These are phyloP conservation scores for Sussaba pulchella DNA, from an alignment of 2,888 invertebrate species.

Conservation along the genomic window DNA sequence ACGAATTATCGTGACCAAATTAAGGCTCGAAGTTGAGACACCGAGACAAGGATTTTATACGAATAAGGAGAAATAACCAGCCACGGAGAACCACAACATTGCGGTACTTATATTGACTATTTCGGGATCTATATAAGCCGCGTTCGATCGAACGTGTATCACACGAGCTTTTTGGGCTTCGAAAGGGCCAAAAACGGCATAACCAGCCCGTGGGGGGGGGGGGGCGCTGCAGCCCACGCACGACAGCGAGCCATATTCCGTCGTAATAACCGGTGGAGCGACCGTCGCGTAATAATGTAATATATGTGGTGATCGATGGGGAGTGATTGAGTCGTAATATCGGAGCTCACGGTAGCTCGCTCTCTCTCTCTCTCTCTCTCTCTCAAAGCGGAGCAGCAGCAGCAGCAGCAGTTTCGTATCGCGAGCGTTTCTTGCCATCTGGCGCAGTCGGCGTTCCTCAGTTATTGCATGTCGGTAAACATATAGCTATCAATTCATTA, in stretches of 20 bases:
- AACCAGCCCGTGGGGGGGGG: neutral
- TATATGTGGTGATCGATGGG: slow-evolving; percentile 80
- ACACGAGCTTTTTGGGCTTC: slow-evolving; percentile 10
- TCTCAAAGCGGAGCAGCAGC: slow-evolving; percentile 48
- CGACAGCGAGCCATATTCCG: slow-evolving; percentile 49
- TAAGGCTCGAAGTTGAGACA: slow-evolving; percentile 18
- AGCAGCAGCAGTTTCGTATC: slow-evolving; percentile 59
- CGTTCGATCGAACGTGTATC: slow-evolving; percentile 15
- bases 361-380: slow-evolving; percentile 24
- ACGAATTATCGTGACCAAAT: neutral
- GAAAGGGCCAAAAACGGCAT: slow-evolving; percentile 20
- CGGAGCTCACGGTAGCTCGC: slow-evolving; percentile 66
- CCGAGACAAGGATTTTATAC: neutral
- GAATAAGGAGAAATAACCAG: neutral
- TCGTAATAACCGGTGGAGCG: slow-evolving; percentile 68
- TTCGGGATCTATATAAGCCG: slow-evolving; percentile 47
- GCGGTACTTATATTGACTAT: slow-evolving; percentile 37
- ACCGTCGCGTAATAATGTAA: slow-evolving; percentile 78
- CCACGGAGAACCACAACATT: slow-evolving; percentile 36
- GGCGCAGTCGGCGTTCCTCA: slow-evolving; percentile 71
- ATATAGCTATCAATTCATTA: slow-evolving; percentile 77
- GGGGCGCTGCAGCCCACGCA: no score
- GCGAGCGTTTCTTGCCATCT: slow-evolving; percentile 68
- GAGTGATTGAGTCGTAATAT: slow-evolving; percentile 82
- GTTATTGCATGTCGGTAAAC: slow-evolving; percentile 79